Conservation (phyloP, 2,113 vertebrate genomes). For the Myrmecophaga tridactyla region DNA sequence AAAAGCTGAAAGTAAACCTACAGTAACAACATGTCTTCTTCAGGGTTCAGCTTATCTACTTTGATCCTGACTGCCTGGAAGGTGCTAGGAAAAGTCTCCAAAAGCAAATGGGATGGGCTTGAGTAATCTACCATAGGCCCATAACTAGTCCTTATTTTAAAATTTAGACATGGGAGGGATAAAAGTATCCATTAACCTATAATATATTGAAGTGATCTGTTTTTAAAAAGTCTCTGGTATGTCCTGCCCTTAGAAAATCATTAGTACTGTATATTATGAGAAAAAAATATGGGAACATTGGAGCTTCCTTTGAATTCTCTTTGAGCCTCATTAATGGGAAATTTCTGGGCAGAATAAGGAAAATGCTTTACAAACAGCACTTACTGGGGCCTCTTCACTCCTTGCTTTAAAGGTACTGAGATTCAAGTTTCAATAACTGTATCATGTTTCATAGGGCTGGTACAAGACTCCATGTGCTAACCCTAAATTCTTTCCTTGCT, state of each 20-base stretch:
- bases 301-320: conserved; percentile 40
- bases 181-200: conserved; percentile 11
- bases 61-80: conserved; percentile 34
- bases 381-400: conserved; percentile 12
- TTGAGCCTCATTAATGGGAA: conserved; percentile 23
- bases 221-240: conserved; percentile 17
- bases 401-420: conserved; percentile 13
- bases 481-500: conserved; percentile 38
- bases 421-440: background rate
- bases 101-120: background rate
- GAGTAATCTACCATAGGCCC: background rate
- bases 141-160: conserved; percentile 30
- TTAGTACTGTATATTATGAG: conserved; percentile 6
- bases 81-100: conserved; percentile 19
- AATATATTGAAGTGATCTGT: background rate
- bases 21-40: background rate
- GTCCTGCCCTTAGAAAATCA: background rate
- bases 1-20: conserved; percentile 5
- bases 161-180: background rate
- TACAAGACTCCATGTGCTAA: background rate
- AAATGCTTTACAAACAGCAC: conserved; percentile 38
- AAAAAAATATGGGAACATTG: conserved; percentile 4
- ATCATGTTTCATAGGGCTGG: conserved; percentile 10
- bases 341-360: conserved; percentile 26
- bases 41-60: background rate